Conservation (phyloP, 1,140 invertebrate genomes). For the Cyphomyrmex costatus region DNA sequence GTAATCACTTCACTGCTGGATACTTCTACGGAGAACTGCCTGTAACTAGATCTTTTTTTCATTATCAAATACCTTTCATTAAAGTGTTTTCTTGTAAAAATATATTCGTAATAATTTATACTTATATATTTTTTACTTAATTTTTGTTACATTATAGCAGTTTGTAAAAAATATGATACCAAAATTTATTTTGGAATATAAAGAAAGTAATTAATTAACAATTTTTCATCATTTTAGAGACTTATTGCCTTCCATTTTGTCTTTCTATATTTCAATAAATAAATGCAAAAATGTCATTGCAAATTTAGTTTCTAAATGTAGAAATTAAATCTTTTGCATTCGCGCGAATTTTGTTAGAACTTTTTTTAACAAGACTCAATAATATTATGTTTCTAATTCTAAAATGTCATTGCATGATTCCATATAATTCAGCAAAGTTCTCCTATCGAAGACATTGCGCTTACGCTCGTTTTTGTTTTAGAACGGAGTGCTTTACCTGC, state of each 20-base stretch:
- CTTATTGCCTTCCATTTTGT: too few species aligned
- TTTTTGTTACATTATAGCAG: neutral
- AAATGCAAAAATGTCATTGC: neutral
- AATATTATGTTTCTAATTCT: neutral
- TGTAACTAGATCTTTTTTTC: neutral
- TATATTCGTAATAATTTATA: neutral
- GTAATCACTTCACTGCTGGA: constrained; percentile 9
- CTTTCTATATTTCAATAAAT: neutral
- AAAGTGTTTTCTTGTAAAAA: neutral
- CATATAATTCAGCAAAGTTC: neutral
- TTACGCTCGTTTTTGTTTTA: constrained; percentile 25
- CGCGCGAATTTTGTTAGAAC: neutral
- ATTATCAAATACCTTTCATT: constrained; percentile 13
- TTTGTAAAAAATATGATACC: neutral
- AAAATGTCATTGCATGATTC: neutral
- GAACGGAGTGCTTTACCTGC: constrained; percentile 9
- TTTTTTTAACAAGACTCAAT: neutral
- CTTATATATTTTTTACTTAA: neutral
- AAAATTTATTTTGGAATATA: neutral
- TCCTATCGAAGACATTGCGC: neutral
- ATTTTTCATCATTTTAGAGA: neutral
- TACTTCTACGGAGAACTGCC: neutral
- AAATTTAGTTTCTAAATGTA: neutral
- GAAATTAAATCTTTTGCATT: too few species aligned
- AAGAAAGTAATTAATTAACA: neutral